Evolutionary conservation across 2,888 invertebrate genomes (phyloP), one percentile per base, ranked within the genome.

Genomic region (Drosophila robusta): DNA sequence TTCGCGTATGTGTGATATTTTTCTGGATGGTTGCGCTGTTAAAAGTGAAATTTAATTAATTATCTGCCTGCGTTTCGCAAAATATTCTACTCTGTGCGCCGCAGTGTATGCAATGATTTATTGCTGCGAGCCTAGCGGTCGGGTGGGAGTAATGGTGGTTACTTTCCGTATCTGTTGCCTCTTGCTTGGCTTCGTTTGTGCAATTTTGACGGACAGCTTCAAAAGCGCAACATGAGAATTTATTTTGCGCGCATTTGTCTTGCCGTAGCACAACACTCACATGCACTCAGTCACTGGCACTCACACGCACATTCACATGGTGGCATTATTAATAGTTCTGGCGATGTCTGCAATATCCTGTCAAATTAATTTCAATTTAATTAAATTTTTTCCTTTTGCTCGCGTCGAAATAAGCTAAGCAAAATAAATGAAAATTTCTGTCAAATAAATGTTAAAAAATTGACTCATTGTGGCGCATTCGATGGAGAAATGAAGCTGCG

Each of bases 351-450:
- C 86, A 85, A 79, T 71, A 79, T 79, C 70, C 80, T 80, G 87
- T 87, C 90, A 89, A 88, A 88, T 88, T 90, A 88, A 87, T 90
- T 88, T 89, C 83, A 88, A 79, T 89, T 89, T 89, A 83, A 88
- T 90, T 90, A 87, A 89, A 87, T 78, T 74, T 60, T 58, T 69
- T 62, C 42, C 36, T 49, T 65, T 38, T 50, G 42, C 26, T 18
- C 38, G 44, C 45, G 32, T 36, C 9, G 45, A 54, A 68, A 52
- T 49, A 54, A 41, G 63, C 73, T 78, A 73, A 81, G 68, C 67
- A 70, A 89, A 84, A 85, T 78, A 85, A 89, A 86, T 84, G 80
- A 78, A 82, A 86, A 80, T 78, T 84, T 78, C 84, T 87, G 84
- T 84, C 89, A 89, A 87, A 89, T 82, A 89, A 89, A 87, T 82